phyloP scores from a whole-genome alignment of 2,113 vertebrate genomes.

The Trematomus loennbergii region DNA sequence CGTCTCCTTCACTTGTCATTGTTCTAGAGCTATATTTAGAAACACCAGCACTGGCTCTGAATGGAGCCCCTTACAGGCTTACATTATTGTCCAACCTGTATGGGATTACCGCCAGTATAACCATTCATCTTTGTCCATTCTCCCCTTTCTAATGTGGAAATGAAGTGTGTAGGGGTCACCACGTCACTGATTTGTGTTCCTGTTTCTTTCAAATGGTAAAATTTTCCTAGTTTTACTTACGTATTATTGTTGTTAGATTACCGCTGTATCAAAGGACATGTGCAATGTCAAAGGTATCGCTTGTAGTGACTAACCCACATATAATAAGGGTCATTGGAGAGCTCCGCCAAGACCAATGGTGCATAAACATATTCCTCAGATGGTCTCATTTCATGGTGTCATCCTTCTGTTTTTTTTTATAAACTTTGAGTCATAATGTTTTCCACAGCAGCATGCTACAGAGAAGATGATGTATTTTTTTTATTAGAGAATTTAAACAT shows the following conservation, averaged over 20 bases:
- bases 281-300: too few relatives aligned
- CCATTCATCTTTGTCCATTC: background rate
- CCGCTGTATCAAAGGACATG: background rate
- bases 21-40: slow-evolving; percentile 41
- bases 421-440: too few relatives aligned
- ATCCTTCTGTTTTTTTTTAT: too few relatives aligned
- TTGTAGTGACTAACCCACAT: background rate
- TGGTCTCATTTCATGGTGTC: too few relatives aligned
- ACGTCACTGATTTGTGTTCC: background rate
- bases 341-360: too few relatives aligned
- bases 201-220: background rate
- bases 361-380: too few relatives aligned
- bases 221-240: too few relatives aligned
- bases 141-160: background rate
- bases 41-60: slow-evolving; percentile 23
- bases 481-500: too few relatives aligned
- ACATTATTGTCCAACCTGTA: background rate
- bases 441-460: too few relatives aligned
- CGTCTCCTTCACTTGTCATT: slow-evolving; percentile 49
- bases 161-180: background rate
- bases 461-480: too few relatives aligned
- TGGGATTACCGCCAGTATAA: slow-evolving; percentile 10
- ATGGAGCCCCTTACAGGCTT: slow-evolving; percentile 20
- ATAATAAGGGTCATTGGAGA: background rate
- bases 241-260: background rate